Evolutionary conservation across 2,797 vertebrate species (phyloP).

Genomic region (Cirrhinus mrigala): DNA sequence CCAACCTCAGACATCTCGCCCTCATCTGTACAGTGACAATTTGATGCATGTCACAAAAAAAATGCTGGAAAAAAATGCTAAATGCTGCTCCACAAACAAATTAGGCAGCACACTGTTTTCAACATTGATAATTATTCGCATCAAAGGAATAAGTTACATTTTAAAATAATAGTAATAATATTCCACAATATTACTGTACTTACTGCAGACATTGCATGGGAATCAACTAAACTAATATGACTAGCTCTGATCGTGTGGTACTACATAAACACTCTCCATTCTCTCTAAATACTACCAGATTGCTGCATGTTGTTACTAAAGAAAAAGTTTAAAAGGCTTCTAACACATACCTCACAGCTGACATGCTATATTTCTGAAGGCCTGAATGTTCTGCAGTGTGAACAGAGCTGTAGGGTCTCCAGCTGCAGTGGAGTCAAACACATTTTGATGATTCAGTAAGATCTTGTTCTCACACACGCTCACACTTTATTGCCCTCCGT

Average conservation of each 20-base stretch:
- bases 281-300: neutral
- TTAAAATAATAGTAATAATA: neutral
- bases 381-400: neutral
- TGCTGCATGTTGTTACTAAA: neutral
- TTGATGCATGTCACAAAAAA: neutral
- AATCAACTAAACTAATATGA: neutral
- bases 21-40: neutral
- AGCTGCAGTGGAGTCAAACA: slow-evolving; percentile 5
- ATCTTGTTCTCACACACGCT: neutral
- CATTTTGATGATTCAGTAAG: neutral
- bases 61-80: neutral
- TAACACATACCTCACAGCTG: neutral
- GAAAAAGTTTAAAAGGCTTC: slow-evolving; percentile 8
- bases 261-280: neutral
- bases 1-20: neutral
- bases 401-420: slow-evolving; percentile 5
- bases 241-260: neutral
- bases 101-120: no score
- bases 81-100: neutral
- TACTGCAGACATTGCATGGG: neutral
- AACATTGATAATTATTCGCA: no score
- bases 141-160: no score
- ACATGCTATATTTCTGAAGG: neutral
- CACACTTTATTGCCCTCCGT: neutral
- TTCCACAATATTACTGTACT: neutral